Conservation (phyloP, 1,140 invertebrate genomes). For the Antheraea mylitta region DNA sequence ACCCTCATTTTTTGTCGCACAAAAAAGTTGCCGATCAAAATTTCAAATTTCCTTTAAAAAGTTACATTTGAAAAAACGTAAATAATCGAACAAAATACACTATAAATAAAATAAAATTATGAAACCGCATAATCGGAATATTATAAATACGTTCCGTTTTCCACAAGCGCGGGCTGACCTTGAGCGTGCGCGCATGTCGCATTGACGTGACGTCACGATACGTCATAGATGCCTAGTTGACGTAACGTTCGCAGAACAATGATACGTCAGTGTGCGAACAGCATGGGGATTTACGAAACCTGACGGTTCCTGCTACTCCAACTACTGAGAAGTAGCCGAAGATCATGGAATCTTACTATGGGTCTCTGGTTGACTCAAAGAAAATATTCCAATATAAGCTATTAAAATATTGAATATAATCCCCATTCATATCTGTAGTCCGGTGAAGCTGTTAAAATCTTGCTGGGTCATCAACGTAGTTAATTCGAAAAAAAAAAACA, state of each 20-base stretch:
- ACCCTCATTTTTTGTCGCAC: too few relatives aligned
- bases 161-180: constrained; percentile 32
- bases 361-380: background rate
- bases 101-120: constrained; percentile 35
- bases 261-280: background rate
- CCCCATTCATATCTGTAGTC: too few relatives aligned
- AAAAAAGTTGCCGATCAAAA: too few relatives aligned
- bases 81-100: constrained; percentile 4
- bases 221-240: constrained; percentile 34
- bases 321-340: background rate
- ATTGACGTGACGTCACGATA: constrained; percentile 26
- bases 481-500: too few relatives aligned
- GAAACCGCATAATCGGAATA: constrained; percentile 41
- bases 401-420: too few relatives aligned
- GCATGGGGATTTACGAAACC: constrained; percentile 2
- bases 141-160: constrained; percentile 48
- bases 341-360: constrained; percentile 1
- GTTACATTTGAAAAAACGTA: too few relatives aligned
- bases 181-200: constrained; percentile 24
- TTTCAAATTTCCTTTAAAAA: too few relatives aligned
- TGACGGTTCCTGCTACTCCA: background rate
- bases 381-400: background rate
- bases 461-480: too few relatives aligned
- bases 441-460: too few relatives aligned
- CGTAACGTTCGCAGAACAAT: background rate